phyloP scores from a whole-genome alignment of 2,113 vertebrate species.

The Mesocricetus auratus region DNA sequence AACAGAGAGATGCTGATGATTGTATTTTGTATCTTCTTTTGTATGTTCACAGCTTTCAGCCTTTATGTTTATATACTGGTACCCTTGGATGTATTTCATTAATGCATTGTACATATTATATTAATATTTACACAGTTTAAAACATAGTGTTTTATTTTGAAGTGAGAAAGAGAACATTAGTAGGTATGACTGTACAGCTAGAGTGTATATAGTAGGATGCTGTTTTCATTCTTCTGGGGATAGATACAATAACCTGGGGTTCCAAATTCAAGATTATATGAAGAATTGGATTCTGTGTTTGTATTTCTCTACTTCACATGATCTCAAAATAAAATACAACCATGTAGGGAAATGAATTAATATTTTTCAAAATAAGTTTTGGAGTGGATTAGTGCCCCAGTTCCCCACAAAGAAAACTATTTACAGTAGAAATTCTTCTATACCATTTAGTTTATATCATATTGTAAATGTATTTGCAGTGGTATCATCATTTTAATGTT shows the following conservation, averaged over 20 bases:
- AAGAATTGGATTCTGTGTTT: conserved; percentile 23
- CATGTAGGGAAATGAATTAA: conserved; percentile 54
- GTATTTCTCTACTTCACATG: not conserved
- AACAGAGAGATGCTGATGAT: not conserved
- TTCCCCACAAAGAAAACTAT: not conserved
- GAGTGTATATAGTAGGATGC: conserved; percentile 73
- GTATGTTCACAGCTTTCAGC: conserved; percentile 63
- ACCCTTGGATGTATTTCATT: conserved; percentile 76
- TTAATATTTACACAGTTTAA: conserved; percentile 83
- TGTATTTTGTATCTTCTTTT: conserved; percentile 75
- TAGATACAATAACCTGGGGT: conserved; percentile 57
- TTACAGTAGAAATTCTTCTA: conserved; percentile 39
- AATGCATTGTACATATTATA: conserved; percentile 85
- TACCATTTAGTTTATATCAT: not conserved
- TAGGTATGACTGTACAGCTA: conserved; percentile 76
- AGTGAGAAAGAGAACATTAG: conserved; percentile 68
- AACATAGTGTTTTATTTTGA: conserved; percentile 80
- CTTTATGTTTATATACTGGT: conserved; percentile 84
- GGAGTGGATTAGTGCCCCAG: not conserved
- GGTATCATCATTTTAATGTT: not conserved
- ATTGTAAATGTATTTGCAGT: conserved; percentile 57
- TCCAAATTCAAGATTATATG: conserved; percentile 47
- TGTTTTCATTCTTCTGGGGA: conserved; percentile 54
- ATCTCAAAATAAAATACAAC: conserved; percentile 55
- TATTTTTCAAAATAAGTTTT: conserved; percentile 69